Conservation (phyloP, 2,888 invertebrate species). For the Phytoseiulus persimilis region DNA sequence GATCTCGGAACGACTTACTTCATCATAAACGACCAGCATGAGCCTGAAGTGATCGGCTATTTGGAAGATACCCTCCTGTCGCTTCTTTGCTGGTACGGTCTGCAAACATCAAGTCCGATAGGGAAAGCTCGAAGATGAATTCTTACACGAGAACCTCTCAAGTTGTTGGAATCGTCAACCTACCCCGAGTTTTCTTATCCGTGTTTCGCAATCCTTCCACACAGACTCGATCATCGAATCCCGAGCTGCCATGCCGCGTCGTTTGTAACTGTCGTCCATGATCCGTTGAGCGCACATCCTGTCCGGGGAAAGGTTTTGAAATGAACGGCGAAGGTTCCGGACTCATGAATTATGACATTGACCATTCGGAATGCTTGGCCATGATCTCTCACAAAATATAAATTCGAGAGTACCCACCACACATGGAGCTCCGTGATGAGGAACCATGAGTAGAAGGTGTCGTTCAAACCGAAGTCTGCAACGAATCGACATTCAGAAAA, state of each 20-base stretch:
- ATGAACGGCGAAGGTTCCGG: neutral
- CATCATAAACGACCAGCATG: conserved; percentile 7
- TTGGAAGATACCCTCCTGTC: neutral
- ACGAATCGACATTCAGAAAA: too few species aligned
- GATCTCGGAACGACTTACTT: neutral
- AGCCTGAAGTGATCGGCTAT: conserved; percentile 9
- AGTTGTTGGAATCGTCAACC: neutral
- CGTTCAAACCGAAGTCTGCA: neutral
- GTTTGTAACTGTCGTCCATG: neutral
- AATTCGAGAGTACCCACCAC: neutral
- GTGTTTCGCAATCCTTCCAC: neutral
- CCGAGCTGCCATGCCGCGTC: neutral
- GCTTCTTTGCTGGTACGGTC: neutral
- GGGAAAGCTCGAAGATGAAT: neutral
- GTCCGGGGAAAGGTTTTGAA: neutral
- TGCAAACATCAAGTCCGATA: neutral
- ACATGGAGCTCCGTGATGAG: conserved; percentile 11
- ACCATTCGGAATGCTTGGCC: too few species aligned
- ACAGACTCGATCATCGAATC: neutral
- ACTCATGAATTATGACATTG: neutral
- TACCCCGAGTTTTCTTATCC: conserved; percentile 10
- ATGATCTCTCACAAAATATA: too few species aligned
- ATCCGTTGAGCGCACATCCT: conserved; percentile 9
- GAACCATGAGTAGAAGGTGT: conserved; percentile 8
- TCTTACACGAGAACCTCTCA: too few species aligned